Evolutionary conservation across 2,797 vertebrate species (phyloP), one percentile per base, ranked within the genome.

Genomic region (Varecia variegata): DNA sequence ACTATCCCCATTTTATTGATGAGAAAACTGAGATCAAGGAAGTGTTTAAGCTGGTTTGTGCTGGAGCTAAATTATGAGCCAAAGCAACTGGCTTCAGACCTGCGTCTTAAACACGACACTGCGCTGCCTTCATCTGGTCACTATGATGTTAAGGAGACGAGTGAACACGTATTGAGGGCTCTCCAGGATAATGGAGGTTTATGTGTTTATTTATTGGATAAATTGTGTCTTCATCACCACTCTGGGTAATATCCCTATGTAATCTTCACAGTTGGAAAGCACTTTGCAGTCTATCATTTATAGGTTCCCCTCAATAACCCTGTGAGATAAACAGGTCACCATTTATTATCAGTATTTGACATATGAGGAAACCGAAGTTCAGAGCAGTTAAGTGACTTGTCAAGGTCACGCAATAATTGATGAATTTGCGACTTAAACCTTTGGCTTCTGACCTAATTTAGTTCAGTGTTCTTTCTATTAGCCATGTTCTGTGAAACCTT

Each of bases 371-470:
- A 96, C 95, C 87, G 23, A 97, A 96, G 89, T 94, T 97, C 96
- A 97, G 76, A 96, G 83, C 0, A 11, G 94, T 94, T 97, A 97
- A 97, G 96, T 97, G 94, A 97, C 89, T 97, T 97, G 94, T 95
- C 96, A 97, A 92, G 97, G 95, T 97, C 93, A 94, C 27, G 6
- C 30, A 79, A 52, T 97, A 98, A 97, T 82, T 96, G 96, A 96
- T 96, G 95, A 93, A 97, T 97, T 67, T 97, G 97, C 93, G 96
- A 94, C 91, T 97, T 89, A 87, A 74, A 94, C 93, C 40, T 13
- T 45, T 97, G 89, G 65, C 88, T 97, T 96, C 93, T 96, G 97
- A 98, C 96, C 95, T 96, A 94, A 91, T 96, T 96, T 94, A 86
- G 88, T 84, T 93, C 89, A 68, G 74, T 73, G 86, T 96, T 94